Evolutionary conservation across 2,797 vertebrate genomes (phyloP), one percentile per base, ranked within the genome.

Genomic region (Neomorphus geoffroyi): DNA sequence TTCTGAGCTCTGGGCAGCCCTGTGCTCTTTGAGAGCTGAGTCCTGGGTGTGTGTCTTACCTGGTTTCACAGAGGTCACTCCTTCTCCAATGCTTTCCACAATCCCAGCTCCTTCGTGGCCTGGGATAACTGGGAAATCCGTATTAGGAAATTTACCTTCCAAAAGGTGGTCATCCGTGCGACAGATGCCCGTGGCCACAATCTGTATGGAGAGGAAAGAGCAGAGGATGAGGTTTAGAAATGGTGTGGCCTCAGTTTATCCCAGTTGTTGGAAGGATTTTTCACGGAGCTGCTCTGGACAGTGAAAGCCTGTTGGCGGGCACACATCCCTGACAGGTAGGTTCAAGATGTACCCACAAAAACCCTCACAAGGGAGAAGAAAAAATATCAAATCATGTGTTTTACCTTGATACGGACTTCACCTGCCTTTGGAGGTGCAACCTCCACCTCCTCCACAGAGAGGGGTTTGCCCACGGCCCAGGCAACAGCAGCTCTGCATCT

Each of bases 101-200:
- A 98, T 98, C 10, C 99, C 99, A 1, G 98, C 98, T 6, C 98
- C 99, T 95, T 99, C 99, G 0, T 99, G 99, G 23, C 99, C 99
- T 80, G 98, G 50, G 80, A 99, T 98, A 70, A 97, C 97, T 4
- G 99, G 99, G 91, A 99, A 98, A 27, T 98, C 92, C 3, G 97
- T 96, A 23, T 96, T 88, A 0, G 91, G 67, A 23, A 99, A 78
- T 15, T 12, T 78, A 18, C 98, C 98, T 41, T 93, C 96, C 79
- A 99, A 85, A 13, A 96, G 80, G 37, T 98, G 98, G 13, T 98
- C 97, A 13, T 99, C 99, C 7, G 99, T 97, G 23, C 98, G 98
- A 91, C 99, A 99, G 91, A 99, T 98, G 3, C 98, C 98, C 0
- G 98, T 98, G 27, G 99, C 98, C 80, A 98, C 98, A 60, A 99